Base-by-base conservation (phyloP, 2,888 invertebrate species). In the Amiota mariae region DNA sequence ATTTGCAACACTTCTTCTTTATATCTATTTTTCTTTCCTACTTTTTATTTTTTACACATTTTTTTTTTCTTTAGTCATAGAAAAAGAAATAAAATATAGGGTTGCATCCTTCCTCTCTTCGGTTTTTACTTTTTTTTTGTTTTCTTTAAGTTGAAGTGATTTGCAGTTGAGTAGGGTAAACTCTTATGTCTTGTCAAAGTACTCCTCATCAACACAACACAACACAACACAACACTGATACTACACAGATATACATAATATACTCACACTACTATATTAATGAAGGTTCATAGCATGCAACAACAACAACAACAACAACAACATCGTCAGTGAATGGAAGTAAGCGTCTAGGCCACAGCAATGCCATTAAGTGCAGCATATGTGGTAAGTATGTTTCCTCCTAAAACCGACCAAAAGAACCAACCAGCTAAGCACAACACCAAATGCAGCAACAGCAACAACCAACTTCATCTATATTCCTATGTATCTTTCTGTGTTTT, bases 1-100 rank as follows among this genome's bases (percentile, higher is more conserved):
- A 81, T 85, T 84, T 82, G 81, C 75, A 80, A 84, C 82, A 83
- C 85, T 85, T 83, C 67, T 82, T 76, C 77, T 80, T 77, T 81
- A 80, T 77, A 67, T 79, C 36, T 36, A 46, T 12, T 24, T 15
- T 11, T 12, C 36, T 36, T 12, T 63, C 63, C 8, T 36, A n/a
- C 13, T 36, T 63, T 63, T 36, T 63, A 12, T 63, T 24, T 36
- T 36, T 4, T 63, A 36, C 54, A 54, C 59, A 59, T 48, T 66
- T 48, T 11, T 66, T 48, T 11, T 66, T 66, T 66, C 20, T 66
- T 46, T 66, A 36, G 66, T 66, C 48, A 24, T n/a, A 64, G 13
- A n/a, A 64, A 56, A n/a, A 56, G 18, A 13, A 56, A 56, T 15
- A 56, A 15, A 18, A 48, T 20, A 48, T 48, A 49, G 48, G 20